These are phyloP conservation scores for Nezara viridula DNA, from an alignment of 2,888 invertebrate species.

Conservation along the genomic window DNA sequence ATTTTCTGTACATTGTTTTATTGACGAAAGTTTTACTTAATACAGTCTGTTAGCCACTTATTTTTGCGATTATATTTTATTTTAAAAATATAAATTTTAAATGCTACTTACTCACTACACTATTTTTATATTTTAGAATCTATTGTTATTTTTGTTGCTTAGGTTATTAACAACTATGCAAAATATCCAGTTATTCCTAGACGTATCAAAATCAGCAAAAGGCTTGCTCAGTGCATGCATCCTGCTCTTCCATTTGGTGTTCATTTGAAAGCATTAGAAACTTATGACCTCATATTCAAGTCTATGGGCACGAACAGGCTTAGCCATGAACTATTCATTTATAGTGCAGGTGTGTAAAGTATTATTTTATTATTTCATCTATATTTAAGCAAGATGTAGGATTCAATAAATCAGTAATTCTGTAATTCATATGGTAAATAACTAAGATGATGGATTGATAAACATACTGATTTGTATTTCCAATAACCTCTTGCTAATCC, in stretches of 20 bases:
- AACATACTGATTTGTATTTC: neutral
- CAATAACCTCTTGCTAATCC: neutral
- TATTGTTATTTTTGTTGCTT: slow-evolving; percentile 67
- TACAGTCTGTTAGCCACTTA: no score
- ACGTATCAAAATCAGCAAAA: slow-evolving; percentile 88
- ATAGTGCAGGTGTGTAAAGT: slow-evolving; percentile 75
- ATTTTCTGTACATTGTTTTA: no score
- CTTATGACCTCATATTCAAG: slow-evolving; percentile 91
- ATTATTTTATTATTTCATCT: slow-evolving; percentile 1
- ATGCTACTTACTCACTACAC: no score
- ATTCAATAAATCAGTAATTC: neutral
- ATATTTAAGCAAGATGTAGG: slow-evolving; percentile 60
- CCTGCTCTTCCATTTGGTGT: slow-evolving; percentile 92
- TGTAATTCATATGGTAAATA: neutral
- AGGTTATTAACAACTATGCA: slow-evolving; percentile 84
- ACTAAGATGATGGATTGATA: neutral
- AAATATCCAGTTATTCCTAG: slow-evolving; percentile 90
- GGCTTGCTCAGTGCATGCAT: slow-evolving; percentile 94
- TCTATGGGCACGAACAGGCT: slow-evolving; percentile 86
- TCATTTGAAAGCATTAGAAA: slow-evolving; percentile 91
- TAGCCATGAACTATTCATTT: slow-evolving; percentile 86
- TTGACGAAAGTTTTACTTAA: no score
- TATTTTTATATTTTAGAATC: no score
- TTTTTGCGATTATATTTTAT: no score
- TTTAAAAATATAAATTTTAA: no score